Evolutionary conservation across 1,140 invertebrate genomes (phyloP).

Genomic region (Pseudobourletiella spinata): DNA sequence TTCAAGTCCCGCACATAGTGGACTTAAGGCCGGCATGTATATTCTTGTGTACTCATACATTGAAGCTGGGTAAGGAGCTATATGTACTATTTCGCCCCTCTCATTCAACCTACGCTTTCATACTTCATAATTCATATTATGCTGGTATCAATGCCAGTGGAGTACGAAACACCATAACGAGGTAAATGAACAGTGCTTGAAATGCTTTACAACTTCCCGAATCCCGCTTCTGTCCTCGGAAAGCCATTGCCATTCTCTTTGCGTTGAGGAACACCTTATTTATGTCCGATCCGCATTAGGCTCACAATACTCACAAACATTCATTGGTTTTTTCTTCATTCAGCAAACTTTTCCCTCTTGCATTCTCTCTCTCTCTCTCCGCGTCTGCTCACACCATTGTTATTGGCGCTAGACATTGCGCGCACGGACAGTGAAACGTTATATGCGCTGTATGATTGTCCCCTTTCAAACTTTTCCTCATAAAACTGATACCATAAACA

Average conservation of each 20-base stretch:
- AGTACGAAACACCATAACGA: not conserved
- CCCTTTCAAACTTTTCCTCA: too few relatives aligned
- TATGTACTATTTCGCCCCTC: too few relatives aligned
- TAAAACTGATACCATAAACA: too few relatives aligned
- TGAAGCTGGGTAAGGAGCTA: too few relatives aligned
- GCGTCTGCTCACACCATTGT: not conserved
- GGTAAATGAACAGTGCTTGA: conserved; percentile 7
- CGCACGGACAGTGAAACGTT: too few relatives aligned
- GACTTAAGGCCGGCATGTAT: too few relatives aligned
- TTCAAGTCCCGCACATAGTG: too few relatives aligned
- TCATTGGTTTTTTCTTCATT: not conserved
- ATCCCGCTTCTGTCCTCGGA: not conserved
- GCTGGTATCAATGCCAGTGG: not conserved
- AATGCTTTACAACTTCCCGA: conserved; percentile 2
- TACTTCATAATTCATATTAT: conserved; percentile 3
- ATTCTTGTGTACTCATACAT: too few relatives aligned
- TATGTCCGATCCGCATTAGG: not conserved
- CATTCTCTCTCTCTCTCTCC: not conserved
- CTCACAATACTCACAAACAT: not conserved
- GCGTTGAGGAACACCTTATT: not conserved
- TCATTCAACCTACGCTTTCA: not conserved
- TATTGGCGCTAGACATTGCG: too few relatives aligned
- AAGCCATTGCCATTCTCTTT: not conserved
- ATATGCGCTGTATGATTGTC: too few relatives aligned
- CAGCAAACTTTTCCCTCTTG: not conserved